A percentile compares a stretch with the other conserved stretches of the same genome.
These are phyloP conservation scores for Pristionchus arcanus DNA, from an alignment of 2,888 invertebrate genomes.

Conservation along the genomic window DNA sequence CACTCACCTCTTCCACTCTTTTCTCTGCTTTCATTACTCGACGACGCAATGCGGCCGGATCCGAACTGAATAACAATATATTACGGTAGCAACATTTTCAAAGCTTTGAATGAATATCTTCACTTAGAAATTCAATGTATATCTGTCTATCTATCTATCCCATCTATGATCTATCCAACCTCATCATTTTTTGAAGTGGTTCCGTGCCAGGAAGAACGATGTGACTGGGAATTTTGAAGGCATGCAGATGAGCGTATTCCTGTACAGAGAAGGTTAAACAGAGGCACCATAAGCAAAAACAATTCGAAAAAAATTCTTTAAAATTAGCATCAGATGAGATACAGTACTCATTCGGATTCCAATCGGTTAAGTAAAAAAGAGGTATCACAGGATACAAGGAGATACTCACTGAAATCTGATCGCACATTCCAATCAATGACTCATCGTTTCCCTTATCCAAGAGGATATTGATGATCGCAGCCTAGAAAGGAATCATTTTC, in stretches of 20 bases:
- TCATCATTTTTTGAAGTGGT: not conserved
- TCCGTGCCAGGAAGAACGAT: conserved; percentile 13
- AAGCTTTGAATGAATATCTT: not conserved
- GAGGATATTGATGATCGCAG: not conserved
- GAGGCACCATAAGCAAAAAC: no score
- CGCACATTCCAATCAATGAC: not conserved
- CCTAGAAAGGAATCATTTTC: not conserved
- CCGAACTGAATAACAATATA: not conserved
- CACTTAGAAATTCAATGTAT: no score
- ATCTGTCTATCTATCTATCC: no score
- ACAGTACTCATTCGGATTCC: no score
- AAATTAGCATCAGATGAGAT: no score
- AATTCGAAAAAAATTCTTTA: not conserved
- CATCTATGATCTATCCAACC: not conserved
- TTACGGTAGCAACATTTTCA: no score
- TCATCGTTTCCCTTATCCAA: conserved; percentile 17
- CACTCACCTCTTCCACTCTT: conserved; percentile 41
- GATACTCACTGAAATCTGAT: not conserved
- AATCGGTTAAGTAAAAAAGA: no score
- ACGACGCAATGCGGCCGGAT: conserved; percentile 6
- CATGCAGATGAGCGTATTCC: conserved; percentile 33
- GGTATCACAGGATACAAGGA: not conserved
- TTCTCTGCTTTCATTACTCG: conserved; percentile 17
- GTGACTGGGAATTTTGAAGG: not conserved
- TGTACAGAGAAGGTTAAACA: not conserved